Evolutionary conservation across 2,113 vertebrate species (phyloP).

Genomic region (Urocolius indicus): DNA sequence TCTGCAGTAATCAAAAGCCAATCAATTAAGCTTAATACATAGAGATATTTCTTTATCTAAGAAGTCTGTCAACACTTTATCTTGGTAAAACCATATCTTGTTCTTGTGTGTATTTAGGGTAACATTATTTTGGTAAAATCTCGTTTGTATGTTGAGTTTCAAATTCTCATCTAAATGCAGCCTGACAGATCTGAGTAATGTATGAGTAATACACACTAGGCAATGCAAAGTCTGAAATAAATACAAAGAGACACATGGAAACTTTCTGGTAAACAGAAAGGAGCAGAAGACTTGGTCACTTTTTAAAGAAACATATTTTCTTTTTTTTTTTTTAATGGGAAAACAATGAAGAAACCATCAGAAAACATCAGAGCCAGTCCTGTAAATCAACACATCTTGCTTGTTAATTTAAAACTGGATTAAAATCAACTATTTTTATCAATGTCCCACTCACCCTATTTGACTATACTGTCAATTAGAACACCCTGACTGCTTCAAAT

Average conservation of each 20-base stretch:
- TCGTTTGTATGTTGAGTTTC: neutral
- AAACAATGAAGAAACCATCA: neutral
- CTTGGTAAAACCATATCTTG: neutral
- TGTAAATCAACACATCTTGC: neutral
- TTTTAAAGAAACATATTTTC: neutral
- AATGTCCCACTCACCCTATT: neutral
- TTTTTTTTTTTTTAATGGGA: neutral
- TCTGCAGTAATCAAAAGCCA: neutral
- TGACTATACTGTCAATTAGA: neutral
- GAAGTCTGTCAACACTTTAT: rapidly evolving
- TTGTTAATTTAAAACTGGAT: neutral
- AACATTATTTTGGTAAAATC: neutral
- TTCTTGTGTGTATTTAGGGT: neutral
- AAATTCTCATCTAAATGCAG: neutral
- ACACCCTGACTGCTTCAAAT: neutral
- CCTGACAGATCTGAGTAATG: neutral
- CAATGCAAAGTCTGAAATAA: neutral
- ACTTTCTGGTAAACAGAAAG: neutral
- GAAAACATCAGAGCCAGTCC: neutral
- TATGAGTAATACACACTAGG: neutral
- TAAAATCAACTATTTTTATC: neutral
- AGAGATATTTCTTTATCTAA: neutral
- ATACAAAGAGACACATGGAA: neutral
- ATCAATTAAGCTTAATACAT: neutral
- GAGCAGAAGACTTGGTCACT: neutral